Conservation (phyloP, 2,113 vertebrate genomes). For the Sporophila hypoxantha region DNA sequence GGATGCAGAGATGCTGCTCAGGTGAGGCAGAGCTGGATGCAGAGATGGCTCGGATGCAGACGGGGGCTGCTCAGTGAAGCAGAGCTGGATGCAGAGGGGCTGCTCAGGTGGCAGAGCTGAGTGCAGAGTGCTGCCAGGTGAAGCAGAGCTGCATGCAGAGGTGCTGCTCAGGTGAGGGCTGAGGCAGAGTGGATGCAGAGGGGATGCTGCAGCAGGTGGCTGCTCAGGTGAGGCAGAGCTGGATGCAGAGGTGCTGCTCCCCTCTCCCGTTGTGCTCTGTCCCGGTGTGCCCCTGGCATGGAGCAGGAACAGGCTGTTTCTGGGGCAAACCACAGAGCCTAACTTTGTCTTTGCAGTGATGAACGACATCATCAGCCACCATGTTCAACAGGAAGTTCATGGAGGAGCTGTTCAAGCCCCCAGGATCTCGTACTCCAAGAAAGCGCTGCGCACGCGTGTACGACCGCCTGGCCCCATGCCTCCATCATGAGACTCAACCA, state of each 20-base stretch:
- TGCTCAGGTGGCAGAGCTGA: too few species aligned
- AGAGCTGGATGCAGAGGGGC: too few species aligned
- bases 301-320: neutral
- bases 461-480: slow-evolving; percentile 91
- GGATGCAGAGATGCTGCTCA: too few species aligned
- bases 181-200: too few species aligned
- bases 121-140: too few species aligned
- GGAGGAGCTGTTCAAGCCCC: slow-evolving; percentile 94
- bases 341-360: slow-evolving; percentile 80
- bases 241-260: neutral
- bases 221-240: neutral
- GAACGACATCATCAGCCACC: slow-evolving; percentile 94
- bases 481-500: slow-evolving; percentile 98
- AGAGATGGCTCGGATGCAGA: too few species aligned
- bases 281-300: neutral
- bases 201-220: too few species aligned
- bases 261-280: neutral
- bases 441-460: slow-evolving; percentile 91
- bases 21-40: too few species aligned
- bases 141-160: too few species aligned
- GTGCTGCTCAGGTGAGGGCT: too few species aligned
- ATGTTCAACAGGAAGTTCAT: slow-evolving; percentile 98
- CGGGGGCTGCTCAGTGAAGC: too few species aligned
- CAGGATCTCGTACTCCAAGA: slow-evolving; percentile 97
- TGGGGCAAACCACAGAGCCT: neutral